Conservation (phyloP, 2,797 vertebrate species). For the Sibirionetta formosa region DNA sequence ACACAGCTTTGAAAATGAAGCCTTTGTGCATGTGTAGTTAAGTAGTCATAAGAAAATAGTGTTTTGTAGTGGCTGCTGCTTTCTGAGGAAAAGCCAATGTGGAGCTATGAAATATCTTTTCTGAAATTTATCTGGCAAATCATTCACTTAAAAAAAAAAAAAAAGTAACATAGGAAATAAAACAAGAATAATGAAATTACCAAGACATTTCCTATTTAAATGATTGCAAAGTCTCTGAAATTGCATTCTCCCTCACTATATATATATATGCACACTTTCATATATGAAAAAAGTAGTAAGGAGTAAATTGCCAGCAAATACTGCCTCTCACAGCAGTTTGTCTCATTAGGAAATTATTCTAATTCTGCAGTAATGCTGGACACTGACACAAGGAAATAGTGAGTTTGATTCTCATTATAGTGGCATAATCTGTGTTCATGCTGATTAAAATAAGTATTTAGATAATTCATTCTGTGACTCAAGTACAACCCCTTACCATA, state of each 20-base stretch:
- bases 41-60: not conserved
- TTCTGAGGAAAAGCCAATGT: not conserved
- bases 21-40: not conserved
- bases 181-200: not conserved
- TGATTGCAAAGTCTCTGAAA: not conserved
- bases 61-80: not conserved
- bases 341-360: not conserved
- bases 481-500: not conserved
- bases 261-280: not conserved
- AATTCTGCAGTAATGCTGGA: not conserved
- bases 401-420: not conserved
- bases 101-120: not conserved
- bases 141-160: not conserved
- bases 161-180: not conserved
- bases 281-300: not conserved
- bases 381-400: not conserved
- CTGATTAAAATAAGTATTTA: not conserved
- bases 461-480: not conserved
- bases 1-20: constrained; percentile 5
- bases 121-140: not conserved
- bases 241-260: not conserved
- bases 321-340: not conserved
- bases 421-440: not conserved
- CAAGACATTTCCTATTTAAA: not conserved
- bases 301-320: not conserved